Percentiles rank a stretch among this genome's conserved stretches.
Conservation (phyloP, 2,888 invertebrate genomes). For the Falcaria lacertinaria region DNA sequence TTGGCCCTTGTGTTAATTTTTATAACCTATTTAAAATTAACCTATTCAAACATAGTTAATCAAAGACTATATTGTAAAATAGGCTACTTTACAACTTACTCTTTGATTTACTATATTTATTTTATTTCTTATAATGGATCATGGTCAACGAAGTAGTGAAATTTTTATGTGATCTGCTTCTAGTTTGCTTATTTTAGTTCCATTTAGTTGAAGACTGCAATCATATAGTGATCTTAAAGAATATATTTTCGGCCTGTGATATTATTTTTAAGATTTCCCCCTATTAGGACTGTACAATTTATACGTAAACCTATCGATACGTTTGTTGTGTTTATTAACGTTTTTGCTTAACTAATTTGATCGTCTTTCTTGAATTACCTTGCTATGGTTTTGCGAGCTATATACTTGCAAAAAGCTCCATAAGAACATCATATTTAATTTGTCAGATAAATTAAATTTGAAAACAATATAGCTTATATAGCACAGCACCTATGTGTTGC, state of each 20-base stretch:
- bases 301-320: conserved; percentile 18
- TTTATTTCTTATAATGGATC: conserved; percentile 29
- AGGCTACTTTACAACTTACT: no score
- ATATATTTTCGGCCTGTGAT: conserved; percentile 66
- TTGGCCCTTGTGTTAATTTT: conserved; percentile 71
- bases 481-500: no score
- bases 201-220: conserved; percentile 23
- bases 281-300: conserved; percentile 20
- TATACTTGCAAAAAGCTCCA: conserved; percentile 15
- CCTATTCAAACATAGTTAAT: no score
- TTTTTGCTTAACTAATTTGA: conserved; percentile 25
- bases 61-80: no score
- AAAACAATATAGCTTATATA: no score
- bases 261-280: conserved; percentile 55
- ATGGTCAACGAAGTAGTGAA: conserved; percentile 25
- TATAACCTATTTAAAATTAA: conserved; percentile 32
- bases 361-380: conserved; percentile 13
- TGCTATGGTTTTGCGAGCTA: conserved; percentile 17
- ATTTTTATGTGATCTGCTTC: conserved; percentile 37
- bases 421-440: no score
- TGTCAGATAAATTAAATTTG: no score
- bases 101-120: conserved; percentile 29
- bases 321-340: conserved; percentile 35
- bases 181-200: conserved; percentile 29
- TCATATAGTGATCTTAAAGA: conserved; percentile 28